Evolutionary conservation across 2,888 invertebrate species (phyloP), one percentile per base, ranked within the genome.

Genomic region (Dilophus febrilis): DNA sequence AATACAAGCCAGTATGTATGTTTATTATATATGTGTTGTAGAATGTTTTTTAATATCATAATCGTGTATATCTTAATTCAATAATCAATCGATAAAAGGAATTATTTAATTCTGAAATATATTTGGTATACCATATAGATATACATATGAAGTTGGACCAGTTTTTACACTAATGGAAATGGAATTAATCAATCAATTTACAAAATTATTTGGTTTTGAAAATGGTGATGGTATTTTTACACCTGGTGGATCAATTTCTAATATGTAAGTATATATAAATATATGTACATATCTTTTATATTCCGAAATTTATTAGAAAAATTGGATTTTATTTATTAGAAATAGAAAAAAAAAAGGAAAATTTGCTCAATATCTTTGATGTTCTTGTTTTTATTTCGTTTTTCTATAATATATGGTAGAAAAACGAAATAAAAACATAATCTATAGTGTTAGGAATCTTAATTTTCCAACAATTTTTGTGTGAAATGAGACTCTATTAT

Each of bases 121-220:
- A n/a, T n/a, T n/a, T n/a, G n/a, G n/a, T n/a, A n/a, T n/a, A n/a
- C n/a, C n/a, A n/a, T 60, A 12, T 55, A 81, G 81, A 44, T 79
- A 82, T 52, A 85, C 86, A 0, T 85, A 69, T 51, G 86, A 86
- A 61, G 83, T 85, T 12, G 81, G 76, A 1, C 85, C 85, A 17
- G 80, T 77, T 1, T 83, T 84, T 53, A 79, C 79, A 1, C 60
- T 86, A 2, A 70, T 81, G 42, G 86, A 86, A 55, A 63, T 72
- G 35, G 72, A 74, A 51, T 61, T 85, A 2, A 57, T 79, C 34
- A 57, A 63, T 7, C 71, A 71, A 43, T 61, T 74, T 3, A 64
- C 77, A 28, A 56, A 64, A 12, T 50, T 79, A 26, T 68, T 78
- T 44, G 77, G 77, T 1, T 76, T 77, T 41, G 49, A 50, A 5